These are phyloP conservation scores for Archips crataeganus DNA, from an alignment of 2,888 invertebrate genomes.

Conservation along the genomic window DNA sequence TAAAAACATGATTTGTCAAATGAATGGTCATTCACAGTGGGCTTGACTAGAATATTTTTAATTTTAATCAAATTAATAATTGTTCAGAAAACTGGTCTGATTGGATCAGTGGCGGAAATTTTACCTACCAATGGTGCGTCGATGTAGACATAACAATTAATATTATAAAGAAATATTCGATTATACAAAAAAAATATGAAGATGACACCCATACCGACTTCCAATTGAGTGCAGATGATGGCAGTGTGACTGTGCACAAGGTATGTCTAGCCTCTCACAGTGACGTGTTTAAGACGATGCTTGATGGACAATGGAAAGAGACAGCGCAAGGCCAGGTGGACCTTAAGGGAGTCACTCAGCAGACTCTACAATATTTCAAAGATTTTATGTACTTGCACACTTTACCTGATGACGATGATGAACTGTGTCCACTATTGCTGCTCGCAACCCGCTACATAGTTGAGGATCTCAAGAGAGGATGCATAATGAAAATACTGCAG, in stretches of 20 bases:
- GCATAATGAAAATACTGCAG: not conserved
- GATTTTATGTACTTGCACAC: not conserved
- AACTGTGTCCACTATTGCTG: not conserved
- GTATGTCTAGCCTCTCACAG: not conserved
- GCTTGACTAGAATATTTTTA: no score
- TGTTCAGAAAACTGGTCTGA: not conserved
- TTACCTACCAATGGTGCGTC: no score
- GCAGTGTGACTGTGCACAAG: not conserved
- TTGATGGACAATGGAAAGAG: not conserved
- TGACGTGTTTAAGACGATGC: not conserved
- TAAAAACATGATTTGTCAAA: not conserved
- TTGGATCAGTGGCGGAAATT: not conserved
- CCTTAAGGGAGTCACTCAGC: not conserved
- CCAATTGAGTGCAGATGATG: not conserved
- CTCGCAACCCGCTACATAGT: not conserved
- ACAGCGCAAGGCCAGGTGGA: not conserved
- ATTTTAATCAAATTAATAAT: no score
- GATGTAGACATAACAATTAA: not conserved
- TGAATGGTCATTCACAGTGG: not conserved
- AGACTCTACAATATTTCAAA: not conserved
- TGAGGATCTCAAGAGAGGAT: not conserved
- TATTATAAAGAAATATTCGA: not conserved
- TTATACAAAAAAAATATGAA: not conserved
- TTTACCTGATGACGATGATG: not conserved
- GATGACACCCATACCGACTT: not conserved